Conservation (phyloP, 2,797 vertebrate genomes). For the Eulemur mongoz region DNA sequence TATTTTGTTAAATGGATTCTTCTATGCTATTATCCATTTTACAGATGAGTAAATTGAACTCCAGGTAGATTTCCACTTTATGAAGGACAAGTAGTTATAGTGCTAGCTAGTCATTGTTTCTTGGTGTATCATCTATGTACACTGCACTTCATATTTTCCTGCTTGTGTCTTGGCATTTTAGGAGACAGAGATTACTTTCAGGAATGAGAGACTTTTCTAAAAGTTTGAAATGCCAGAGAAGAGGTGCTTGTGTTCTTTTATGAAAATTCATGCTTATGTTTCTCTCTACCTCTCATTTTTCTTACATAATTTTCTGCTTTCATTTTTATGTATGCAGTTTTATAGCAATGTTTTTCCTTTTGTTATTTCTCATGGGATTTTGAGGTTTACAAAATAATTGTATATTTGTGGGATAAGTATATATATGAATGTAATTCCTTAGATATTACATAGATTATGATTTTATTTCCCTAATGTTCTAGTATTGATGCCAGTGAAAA, state of each 20-base stretch:
- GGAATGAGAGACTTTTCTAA: neutral
- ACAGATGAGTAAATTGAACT: neutral
- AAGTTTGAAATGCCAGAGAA: neutral
- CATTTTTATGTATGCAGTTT: neutral
- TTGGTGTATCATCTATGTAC: neutral
- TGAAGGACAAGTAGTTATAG: neutral
- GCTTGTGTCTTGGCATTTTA: neutral
- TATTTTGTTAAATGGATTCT: neutral
- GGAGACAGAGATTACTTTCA: neutral
- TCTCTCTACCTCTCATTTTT: neutral
- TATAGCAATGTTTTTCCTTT: neutral
- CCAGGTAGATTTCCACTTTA: neutral
- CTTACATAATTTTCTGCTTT: neutral
- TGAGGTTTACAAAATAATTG: neutral
- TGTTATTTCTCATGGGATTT: neutral
- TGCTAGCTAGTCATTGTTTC: neutral
- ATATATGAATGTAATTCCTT: neutral
- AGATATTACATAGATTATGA: neutral
- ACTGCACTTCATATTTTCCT: neutral
- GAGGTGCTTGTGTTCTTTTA: neutral
- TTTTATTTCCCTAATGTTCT: neutral
- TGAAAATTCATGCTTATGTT: neutral
- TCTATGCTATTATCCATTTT: neutral
- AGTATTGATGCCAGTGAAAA: neutral
- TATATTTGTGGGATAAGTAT: neutral